Evolutionary conservation across 2,888 invertebrate genomes (phyloP).

Genomic region (Strigamia maritima): DNA sequence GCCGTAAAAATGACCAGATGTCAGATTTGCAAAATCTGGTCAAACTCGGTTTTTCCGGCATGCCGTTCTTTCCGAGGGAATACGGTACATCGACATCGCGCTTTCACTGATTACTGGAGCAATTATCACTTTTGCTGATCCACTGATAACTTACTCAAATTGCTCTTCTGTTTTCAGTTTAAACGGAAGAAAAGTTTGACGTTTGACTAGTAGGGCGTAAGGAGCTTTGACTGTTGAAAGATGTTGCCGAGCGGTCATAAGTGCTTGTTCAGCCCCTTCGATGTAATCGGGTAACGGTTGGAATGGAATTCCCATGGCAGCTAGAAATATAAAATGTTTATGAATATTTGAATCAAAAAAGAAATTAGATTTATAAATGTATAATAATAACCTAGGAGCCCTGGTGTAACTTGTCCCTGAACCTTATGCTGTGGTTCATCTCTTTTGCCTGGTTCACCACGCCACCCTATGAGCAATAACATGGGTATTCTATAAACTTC

Average conservation of each 20-base stretch:
- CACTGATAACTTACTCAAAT: constrained; percentile 40
- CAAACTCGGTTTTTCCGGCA: no score
- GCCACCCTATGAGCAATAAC: constrained; percentile 54
- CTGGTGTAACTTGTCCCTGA: constrained; percentile 54
- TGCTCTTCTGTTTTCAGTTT: constrained; percentile 44
- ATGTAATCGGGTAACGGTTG: constrained; percentile 53
- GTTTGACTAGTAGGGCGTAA: constrained; percentile 53
- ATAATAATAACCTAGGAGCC: constrained; percentile 49
- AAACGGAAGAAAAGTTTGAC: constrained; percentile 54
- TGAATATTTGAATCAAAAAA: background rate
- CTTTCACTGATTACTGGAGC: no score
- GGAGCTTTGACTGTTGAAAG: constrained; percentile 52
- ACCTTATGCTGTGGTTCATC: constrained; percentile 55
- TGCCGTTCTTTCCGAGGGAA: no score
- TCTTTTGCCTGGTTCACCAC: constrained; percentile 55
- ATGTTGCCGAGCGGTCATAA: constrained; percentile 52
- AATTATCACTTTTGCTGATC: no score
- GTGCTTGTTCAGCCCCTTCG: constrained; percentile 51
- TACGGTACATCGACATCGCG: no score
- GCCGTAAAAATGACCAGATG: no score
- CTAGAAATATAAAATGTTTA: constrained; percentile 43
- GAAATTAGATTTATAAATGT: background rate
- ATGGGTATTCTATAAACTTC: constrained; percentile 55
- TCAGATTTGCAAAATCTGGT: no score
- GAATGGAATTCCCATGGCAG: constrained; percentile 50